Evolutionary conservation across 2,888 invertebrate species (phyloP), one percentile per base, ranked within the genome.

Genomic region (Acleris literana): DNA sequence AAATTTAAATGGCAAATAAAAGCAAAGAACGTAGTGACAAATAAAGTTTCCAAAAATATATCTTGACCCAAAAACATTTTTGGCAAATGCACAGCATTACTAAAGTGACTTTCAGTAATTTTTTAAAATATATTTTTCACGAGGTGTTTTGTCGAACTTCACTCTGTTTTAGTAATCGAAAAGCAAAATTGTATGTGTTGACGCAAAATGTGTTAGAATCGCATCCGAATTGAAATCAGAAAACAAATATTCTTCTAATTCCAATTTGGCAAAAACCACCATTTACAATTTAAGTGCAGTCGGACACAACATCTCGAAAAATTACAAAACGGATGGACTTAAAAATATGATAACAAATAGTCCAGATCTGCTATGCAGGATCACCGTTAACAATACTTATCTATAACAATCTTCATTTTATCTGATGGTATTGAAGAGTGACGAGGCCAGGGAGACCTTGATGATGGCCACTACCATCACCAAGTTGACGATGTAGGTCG

Each of bases 401-500:
- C 82, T 88, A 87, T 70, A 79, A 79, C 78, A 73, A 75, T 85
- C 86, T 86, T 85, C 86, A 77, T 81, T 85, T 90, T 92, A 92
- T 92, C 91, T 92, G 87, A 92, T 91, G 78, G 89, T 88, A 83
- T 92, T 92, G 92, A 91, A 91, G 87, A 92, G 87, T 68, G 92
- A 91, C 74, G 92, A 92, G 68, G 92, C 85, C 80, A 92, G 89
- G 71, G 92, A 90, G 77, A 92, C 91, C 84, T 92, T 92, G 78
- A 92, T 87, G 78, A 92, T 92, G 77, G 92, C 92, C 75, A 92
- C 90, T 63, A 92, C 92, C 92, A 92, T 92, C 80, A 92, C 90
- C 73, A 92, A 84, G 84, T 92, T 92, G 82, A 92, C 92, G 85
- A 92, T 92, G 92, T 92, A 91, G 88, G 92, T 92, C 92, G 92